Evolutionary conservation across 2,113 vertebrate species (phyloP).

Genomic region (Gobius niger): DNA sequence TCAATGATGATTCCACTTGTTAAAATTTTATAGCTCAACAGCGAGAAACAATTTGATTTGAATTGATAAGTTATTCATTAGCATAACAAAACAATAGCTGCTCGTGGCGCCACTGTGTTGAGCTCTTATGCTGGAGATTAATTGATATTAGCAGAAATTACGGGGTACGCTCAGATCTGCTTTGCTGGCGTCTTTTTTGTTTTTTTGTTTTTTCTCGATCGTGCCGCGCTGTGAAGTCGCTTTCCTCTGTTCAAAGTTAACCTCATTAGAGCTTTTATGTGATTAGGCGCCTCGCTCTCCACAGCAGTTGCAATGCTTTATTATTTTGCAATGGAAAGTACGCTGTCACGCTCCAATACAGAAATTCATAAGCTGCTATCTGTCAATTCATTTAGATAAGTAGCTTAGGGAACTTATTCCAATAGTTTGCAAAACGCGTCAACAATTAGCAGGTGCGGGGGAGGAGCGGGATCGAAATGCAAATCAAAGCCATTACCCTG

Average conservation of each 20-base stretch:
- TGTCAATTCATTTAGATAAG: constrained; percentile 45
- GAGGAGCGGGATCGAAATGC: constrained; percentile 15
- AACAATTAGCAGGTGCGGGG: constrained; percentile 2
- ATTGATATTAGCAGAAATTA: constrained; percentile 39
- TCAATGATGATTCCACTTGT: background rate
- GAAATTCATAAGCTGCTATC: constrained; percentile 45
- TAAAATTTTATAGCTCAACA: constrained; percentile 6
- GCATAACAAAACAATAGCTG: background rate
- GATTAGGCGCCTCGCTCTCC: constrained; percentile 18
- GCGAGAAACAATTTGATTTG: constrained; percentile 1
- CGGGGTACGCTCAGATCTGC: constrained; percentile 23
- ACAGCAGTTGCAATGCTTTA: constrained; percentile 20
- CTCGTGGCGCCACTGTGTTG: background rate
- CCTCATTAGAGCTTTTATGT: constrained; percentile 57
- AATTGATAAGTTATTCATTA: background rate
- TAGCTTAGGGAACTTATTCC: constrained; percentile 28
- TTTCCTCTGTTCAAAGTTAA: constrained; percentile 47
- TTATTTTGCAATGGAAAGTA: constrained; percentile 50
- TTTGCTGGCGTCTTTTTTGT: constrained; percentile 31
- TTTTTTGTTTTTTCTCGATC: constrained; percentile 19
- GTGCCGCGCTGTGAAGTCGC: constrained; percentile 35
- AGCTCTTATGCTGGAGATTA: constrained; percentile 13
- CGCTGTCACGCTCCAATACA: constrained; percentile 47
- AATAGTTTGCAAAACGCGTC: constrained; percentile 6
- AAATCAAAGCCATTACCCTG: background rate